Evolutionary conservation across 1,140 invertebrate genomes (phyloP).

Genomic region (Procambarus clarkii): DNA sequence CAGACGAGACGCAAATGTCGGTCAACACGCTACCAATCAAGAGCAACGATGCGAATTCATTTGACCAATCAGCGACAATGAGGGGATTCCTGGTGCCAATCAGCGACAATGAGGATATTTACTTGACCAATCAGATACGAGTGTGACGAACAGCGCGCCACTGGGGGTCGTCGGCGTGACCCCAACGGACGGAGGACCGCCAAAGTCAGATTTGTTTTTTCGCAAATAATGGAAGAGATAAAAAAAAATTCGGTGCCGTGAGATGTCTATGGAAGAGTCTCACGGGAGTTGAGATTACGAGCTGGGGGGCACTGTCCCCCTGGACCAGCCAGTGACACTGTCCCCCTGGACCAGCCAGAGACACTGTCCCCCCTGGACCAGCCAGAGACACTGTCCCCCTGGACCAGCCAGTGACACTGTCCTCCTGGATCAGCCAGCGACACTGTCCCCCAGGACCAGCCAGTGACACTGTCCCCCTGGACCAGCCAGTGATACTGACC

Average conservation of each 20-base stretch:
- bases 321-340: neutral
- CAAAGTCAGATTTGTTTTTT: conserved; percentile 13
- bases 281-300: neutral
- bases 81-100: conserved; percentile 35
- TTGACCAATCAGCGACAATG: conserved; percentile 47
- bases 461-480: too few relatives aligned
- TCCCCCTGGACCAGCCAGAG: too few relatives aligned
- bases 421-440: too few relatives aligned
- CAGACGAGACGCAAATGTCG: conserved; percentile 34
- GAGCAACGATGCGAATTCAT: conserved; percentile 14
- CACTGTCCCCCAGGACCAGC: too few relatives aligned
- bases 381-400: too few relatives aligned
- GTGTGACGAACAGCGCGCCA: conserved; percentile 27
- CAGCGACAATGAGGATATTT: conserved; percentile 25
- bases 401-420: too few relatives aligned
- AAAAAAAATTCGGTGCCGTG: conserved; percentile 1
- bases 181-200: neutral
- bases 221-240: neutral
- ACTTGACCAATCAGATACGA: conserved; percentile 25
- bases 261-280: neutral
- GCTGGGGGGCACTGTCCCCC: neutral
- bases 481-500: too few relatives aligned
- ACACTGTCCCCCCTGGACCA: too few relatives aligned
- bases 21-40: conserved; percentile 39
- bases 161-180: neutral